Evolutionary conservation across 1,140 invertebrate genomes (phyloP).

Genomic region (Acromyrmex heyeri): DNA sequence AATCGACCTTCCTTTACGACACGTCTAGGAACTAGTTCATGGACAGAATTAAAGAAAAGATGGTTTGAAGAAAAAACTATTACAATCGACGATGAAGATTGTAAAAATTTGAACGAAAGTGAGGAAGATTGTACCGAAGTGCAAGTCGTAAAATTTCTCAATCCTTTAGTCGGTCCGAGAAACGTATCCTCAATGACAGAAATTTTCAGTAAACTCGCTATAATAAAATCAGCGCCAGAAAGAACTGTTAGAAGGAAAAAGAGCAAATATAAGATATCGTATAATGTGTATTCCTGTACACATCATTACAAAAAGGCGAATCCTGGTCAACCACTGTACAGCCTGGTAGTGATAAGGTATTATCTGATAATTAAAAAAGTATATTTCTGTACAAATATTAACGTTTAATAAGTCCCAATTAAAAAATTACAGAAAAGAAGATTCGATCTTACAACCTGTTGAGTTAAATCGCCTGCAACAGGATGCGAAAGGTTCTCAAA

Average conservation of each 20-base stretch:
- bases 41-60: slow-evolving; percentile 83
- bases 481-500: slow-evolving; percentile 75
- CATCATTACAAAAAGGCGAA: slow-evolving; percentile 81
- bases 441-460: slow-evolving; percentile 75
- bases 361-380: not conserved
- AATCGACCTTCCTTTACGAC: slow-evolving; percentile 78
- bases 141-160: slow-evolving; percentile 77
- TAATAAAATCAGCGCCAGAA: slow-evolving; percentile 83
- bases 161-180: slow-evolving; percentile 78
- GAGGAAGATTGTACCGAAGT: slow-evolving; percentile 78
- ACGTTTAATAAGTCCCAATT: slow-evolving; percentile 27
- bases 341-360: slow-evolving; percentile 82
- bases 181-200: slow-evolving; percentile 77
- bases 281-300: slow-evolving; percentile 82
- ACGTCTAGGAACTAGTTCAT: slow-evolving; percentile 77
- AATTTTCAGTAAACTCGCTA: slow-evolving; percentile 81
- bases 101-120: slow-evolving; percentile 48
- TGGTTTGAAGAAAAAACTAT: slow-evolving; percentile 84
- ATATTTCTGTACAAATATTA: not conserved
- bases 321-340: slow-evolving; percentile 82
- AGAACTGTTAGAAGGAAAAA: slow-evolving; percentile 80
- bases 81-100: slow-evolving; percentile 83
- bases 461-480: slow-evolving; percentile 80
- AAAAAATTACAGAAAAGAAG: slow-evolving; percentile 72
- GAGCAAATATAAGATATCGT: slow-evolving; percentile 81